Percentiles rank a stretch among this genome's conserved stretches.
Conservation (phyloP, 1,140 invertebrate species). For the Drosophila nasuta region DNA sequence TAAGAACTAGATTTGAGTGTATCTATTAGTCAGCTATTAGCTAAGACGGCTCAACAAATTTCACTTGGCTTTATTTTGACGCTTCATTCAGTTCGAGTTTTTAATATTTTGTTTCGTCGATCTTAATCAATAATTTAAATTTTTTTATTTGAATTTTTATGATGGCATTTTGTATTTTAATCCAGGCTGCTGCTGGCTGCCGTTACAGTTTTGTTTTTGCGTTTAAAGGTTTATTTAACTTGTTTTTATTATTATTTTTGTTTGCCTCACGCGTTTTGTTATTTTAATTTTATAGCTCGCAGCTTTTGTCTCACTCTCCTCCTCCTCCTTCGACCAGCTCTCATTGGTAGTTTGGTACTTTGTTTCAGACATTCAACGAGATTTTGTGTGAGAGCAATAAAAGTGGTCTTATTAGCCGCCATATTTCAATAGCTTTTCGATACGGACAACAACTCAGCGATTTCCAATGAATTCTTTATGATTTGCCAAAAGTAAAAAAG, state of each 20-base stretch:
- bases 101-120: constrained; percentile 75
- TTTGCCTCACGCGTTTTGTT: constrained; percentile 60
- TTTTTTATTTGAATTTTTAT: constrained; percentile 81
- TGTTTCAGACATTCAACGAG: constrained; percentile 39
- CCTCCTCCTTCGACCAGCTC: constrained; percentile 29
- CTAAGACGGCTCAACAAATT: constrained; percentile 14
- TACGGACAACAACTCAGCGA: constrained; percentile 13
- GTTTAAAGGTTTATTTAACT: constrained; percentile 35
- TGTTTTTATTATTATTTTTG: constrained; percentile 48
- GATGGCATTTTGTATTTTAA: constrained; percentile 63
- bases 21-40: constrained; percentile 32
- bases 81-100: constrained; percentile 53
- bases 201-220: constrained; percentile 49
- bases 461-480: constrained; percentile 42
- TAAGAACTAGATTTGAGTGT: constrained; percentile 12
- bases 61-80: constrained; percentile 67
- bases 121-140: constrained; percentile 83
- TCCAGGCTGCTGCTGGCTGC: constrained; percentile 53
- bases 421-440: constrained; percentile 37
- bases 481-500: constrained; percentile 22
- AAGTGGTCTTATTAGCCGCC: constrained; percentile 48
- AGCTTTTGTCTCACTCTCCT: constrained; percentile 20
- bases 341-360: constrained; percentile 55
- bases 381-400: neutral
- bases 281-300: constrained; percentile 63